Conservation (phyloP, 2,797 vertebrate species). For the Cirrhinus mrigala region DNA sequence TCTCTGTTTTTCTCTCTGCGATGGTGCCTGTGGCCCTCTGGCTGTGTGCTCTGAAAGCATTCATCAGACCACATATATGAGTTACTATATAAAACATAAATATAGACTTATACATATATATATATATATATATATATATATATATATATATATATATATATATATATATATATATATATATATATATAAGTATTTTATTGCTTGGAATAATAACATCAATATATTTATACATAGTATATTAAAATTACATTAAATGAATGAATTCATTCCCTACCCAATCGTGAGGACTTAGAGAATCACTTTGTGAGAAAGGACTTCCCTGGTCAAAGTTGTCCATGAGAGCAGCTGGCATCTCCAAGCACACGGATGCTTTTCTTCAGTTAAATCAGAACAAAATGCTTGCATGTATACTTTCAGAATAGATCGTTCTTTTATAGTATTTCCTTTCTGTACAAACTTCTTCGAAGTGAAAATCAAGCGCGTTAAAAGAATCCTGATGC, state of each 20-base stretch:
- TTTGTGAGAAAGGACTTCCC: slow-evolving; percentile 67
- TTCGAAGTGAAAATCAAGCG: not conserved
- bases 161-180: no score
- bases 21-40: slow-evolving; percentile 59
- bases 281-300: slow-evolving; percentile 63
- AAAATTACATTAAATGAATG: not conserved
- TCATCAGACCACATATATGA: not conserved
- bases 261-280: slow-evolving; percentile 66
- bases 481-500: not conserved
- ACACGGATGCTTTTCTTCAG: not conserved
- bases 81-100: not conserved
- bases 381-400: slow-evolving; percentile 1
- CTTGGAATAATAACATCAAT: not conserved
- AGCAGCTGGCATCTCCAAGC: slow-evolving; percentile 69
- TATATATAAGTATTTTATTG: not conserved
- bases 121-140: no score
- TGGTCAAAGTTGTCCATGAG: slow-evolving; percentile 68
- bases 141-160: no score
- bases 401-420: not conserved
- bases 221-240: not conserved
- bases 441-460: not conserved
- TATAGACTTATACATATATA: not conserved
- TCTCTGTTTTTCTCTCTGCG: slow-evolving; percentile 79
- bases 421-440: no score
- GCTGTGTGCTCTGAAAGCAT: slow-evolving; percentile 59